Conservation (phyloP, 2,113 vertebrate genomes). For the Scatophagus argus region DNA sequence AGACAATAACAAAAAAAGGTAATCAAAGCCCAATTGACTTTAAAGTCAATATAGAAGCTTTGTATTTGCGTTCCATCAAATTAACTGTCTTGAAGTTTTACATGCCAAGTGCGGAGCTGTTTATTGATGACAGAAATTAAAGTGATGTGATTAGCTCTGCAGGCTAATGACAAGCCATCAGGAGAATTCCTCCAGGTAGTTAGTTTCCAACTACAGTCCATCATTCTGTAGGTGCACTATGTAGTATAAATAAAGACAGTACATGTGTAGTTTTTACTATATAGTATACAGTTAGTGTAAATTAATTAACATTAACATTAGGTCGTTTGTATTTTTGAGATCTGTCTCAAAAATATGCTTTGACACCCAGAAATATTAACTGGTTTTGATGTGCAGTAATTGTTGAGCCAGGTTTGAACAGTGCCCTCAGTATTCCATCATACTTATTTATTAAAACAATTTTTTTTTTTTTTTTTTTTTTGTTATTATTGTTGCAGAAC, state of each 20-base stretch:
- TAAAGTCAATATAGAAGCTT: too few relatives aligned
- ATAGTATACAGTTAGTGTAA: background rate
- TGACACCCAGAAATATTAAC: background rate
- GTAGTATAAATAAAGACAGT: too few relatives aligned
- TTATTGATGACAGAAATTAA: background rate
- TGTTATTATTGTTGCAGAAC: too few relatives aligned
- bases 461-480: too few relatives aligned
- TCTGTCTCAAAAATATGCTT: background rate
- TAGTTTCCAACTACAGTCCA: background rate
- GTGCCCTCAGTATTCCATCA: background rate
- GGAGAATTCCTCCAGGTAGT: background rate
- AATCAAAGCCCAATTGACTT: background rate
- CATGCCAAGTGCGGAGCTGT: background rate
- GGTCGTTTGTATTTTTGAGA: background rate
- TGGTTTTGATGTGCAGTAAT: background rate
- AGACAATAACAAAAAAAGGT: too few relatives aligned
- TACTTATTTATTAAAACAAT: too few relatives aligned
- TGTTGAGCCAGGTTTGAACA: background rate
- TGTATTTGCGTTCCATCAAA: conserved; percentile 4
- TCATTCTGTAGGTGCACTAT: background rate
- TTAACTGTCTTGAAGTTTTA: background rate
- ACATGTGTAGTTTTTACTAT: background rate
- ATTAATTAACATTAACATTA: background rate
- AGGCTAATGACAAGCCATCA: background rate
- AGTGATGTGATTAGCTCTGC: background rate